phyloP scores from a whole-genome alignment of 1,140 invertebrate species.

The Coelopa frigida region DNA sequence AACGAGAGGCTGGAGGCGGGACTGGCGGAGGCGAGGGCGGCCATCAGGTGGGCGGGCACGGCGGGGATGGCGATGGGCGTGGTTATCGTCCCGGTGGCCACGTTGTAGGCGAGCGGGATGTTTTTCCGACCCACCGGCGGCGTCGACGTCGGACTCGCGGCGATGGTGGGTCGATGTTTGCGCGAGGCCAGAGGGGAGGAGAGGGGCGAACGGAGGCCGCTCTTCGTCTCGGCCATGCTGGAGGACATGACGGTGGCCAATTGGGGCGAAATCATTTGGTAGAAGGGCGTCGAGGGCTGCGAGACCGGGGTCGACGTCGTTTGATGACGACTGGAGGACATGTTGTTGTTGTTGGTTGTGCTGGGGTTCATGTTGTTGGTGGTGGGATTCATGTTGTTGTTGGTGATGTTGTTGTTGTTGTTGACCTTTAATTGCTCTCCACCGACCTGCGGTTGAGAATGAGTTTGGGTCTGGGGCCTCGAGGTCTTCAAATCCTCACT shows the following conservation, averaged over 20 bases:
- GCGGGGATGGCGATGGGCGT: constrained; percentile 19
- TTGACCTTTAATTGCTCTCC: background rate
- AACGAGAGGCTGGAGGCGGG: constrained; percentile 35
- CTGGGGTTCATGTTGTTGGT: constrained; percentile 19
- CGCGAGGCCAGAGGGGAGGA: constrained; percentile 30
- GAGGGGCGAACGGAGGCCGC: constrained; percentile 30
- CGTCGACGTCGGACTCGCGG: constrained; percentile 37
- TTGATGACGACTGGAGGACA: too few species aligned
- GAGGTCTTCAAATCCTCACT: too few species aligned
- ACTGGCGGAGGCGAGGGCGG: constrained; percentile 24
- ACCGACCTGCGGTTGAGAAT: too few species aligned
- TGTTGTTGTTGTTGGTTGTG: too few species aligned
- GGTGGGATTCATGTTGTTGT: too few species aligned
- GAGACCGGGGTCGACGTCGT: constrained; percentile 23
- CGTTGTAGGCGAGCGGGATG: constrained; percentile 31
- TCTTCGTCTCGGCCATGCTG: constrained; percentile 28
- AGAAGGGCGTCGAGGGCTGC: constrained; percentile 19
- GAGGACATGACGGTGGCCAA: constrained; percentile 35
- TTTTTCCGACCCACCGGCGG: constrained; percentile 35
- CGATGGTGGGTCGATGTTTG: constrained; percentile 30
- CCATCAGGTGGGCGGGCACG: constrained; percentile 25
- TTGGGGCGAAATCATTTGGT: constrained; percentile 34
- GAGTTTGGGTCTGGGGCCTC: too few species aligned
- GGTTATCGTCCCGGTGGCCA: constrained; percentile 28
- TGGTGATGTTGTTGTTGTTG: constrained; percentile 7